Percentiles rank a stretch among this genome's conserved stretches.
Evolutionary conservation across 2,113 vertebrate genomes (phyloP).

Genomic region (Oreochromis aureus): DNA sequence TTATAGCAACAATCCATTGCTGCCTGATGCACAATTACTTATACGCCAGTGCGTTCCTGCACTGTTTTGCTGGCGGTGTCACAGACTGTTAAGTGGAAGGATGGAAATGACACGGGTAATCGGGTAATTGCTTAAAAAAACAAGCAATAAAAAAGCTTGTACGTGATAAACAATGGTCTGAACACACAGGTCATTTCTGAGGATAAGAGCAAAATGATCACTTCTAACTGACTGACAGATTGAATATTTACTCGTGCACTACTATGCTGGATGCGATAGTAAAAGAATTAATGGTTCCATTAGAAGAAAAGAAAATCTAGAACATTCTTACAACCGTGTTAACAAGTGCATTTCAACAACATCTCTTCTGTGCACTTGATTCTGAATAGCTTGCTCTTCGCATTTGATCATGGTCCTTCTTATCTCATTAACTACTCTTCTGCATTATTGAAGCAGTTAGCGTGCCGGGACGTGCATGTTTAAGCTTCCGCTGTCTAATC

Average conservation of each 20-base stretch:
- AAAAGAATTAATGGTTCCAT: neutral
- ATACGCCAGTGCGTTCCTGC: neutral
- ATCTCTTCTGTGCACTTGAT: neutral
- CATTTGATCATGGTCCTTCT: neutral
- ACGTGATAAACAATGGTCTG: neutral
- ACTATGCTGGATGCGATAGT: neutral
- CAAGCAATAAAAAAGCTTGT: neutral
- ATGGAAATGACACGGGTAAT: conserved; percentile 10
- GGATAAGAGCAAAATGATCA: neutral
- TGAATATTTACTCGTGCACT: neutral
- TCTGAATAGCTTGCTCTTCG: neutral
- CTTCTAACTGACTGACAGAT: neutral
- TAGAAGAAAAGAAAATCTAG: neutral
- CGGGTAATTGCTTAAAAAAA: neutral
- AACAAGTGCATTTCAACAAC: neutral
- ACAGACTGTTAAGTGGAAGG: neutral
- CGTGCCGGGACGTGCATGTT: neutral
- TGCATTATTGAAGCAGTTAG: neutral
- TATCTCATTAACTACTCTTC: neutral
- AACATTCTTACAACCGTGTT: neutral
- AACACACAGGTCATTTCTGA: neutral
- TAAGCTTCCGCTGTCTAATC: neutral
- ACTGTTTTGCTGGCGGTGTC: neutral
- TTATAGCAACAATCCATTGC: neutral
- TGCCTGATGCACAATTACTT: conserved; percentile 1